Evolutionary conservation across 2,113 vertebrate genomes (phyloP).

Genomic region (Oriolus oriolus): DNA sequence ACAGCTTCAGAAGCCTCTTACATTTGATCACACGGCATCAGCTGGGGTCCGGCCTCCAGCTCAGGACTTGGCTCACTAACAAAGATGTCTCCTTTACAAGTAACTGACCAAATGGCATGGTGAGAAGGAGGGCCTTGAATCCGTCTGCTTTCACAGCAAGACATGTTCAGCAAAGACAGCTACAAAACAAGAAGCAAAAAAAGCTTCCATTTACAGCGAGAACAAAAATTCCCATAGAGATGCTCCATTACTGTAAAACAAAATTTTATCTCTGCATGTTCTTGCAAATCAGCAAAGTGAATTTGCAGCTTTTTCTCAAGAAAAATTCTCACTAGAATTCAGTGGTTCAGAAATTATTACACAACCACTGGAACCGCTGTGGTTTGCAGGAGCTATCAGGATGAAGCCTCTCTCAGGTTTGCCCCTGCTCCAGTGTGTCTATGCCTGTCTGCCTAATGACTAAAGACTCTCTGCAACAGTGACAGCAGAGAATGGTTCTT

Average conservation of each 20-base stretch:
- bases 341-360: background rate
- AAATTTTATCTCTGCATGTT: background rate
- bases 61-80: slow-evolving; percentile 86
- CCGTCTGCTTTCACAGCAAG: slow-evolving; percentile 87
- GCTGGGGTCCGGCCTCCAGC: slow-evolving; percentile 80
- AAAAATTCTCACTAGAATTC: background rate
- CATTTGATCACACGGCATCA: slow-evolving; percentile 90
- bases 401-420: background rate
- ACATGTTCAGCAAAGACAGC: slow-evolving; percentile 87
- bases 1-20: slow-evolving; percentile 67
- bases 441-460: background rate
- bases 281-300: background rate
- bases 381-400: background rate
- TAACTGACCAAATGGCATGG: slow-evolving; percentile 93
- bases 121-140: slow-evolving; percentile 87
- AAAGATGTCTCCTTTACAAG: slow-evolving; percentile 96
- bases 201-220: background rate
- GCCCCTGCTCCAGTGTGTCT: background rate
- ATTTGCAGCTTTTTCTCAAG: background rate
- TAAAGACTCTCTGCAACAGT: background rate
- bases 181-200: slow-evolving; percentile 44
- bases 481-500: background rate
- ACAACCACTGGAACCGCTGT: background rate
- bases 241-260: background rate
- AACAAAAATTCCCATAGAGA: background rate